Percentiles rank a stretch among this genome's conserved stretches.
Evolutionary conservation across 2,113 vertebrate species (phyloP).

Genomic region (Chloebia gouldiae): DNA sequence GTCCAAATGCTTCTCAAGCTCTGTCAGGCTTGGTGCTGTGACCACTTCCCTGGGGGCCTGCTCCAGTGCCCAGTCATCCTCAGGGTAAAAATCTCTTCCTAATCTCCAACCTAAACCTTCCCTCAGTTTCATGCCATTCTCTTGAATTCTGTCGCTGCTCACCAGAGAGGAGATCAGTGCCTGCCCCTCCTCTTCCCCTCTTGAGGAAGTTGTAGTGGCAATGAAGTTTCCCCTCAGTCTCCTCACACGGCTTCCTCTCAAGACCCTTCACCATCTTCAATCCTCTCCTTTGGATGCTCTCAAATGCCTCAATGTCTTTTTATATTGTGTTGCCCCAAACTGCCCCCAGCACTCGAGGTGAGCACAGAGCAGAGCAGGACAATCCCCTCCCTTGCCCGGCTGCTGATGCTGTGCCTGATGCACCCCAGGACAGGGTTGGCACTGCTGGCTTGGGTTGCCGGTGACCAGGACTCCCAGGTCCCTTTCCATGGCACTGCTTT

Average conservation of each 20-base stretch:
- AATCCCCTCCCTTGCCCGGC: background rate
- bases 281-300: background rate
- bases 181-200: background rate
- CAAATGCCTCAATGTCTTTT: background rate
- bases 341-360: accelerated
- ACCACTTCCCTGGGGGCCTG: background rate
- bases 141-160: background rate
- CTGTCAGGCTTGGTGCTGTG: background rate
- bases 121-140: background rate
- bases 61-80: accelerated
- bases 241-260: background rate
- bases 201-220: background rate
- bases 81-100: background rate
- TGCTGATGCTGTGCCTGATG: background rate
- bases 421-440: background rate
- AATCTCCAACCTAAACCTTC: background rate
- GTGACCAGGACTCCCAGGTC: accelerated
- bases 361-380: background rate
- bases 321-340: accelerated
- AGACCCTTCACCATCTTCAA: background rate
- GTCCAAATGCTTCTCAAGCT: background rate
- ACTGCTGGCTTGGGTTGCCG: background rate
- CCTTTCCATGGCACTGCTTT: background rate
- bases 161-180: background rate
- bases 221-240: background rate